These are phyloP conservation scores for Synaphobranchus kaupii DNA, from an alignment of 2,797 vertebrate genomes.

Conservation along the genomic window DNA sequence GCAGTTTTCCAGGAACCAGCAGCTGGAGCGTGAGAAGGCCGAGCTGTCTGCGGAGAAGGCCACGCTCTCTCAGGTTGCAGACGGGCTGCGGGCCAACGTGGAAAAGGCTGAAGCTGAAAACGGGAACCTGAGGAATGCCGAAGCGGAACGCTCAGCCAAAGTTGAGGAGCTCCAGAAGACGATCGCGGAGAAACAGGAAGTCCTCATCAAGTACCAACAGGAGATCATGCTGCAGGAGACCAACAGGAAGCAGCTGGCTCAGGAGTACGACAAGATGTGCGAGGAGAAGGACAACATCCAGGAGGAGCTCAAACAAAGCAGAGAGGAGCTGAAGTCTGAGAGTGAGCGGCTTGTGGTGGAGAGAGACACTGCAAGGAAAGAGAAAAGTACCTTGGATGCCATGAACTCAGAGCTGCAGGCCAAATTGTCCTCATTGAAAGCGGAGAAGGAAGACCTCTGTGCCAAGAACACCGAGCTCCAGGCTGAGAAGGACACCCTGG, in stretches of 20 bases:
- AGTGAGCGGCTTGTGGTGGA: conserved; percentile 59
- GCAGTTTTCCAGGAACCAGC: conserved; percentile 62
- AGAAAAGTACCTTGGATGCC: conserved; percentile 62
- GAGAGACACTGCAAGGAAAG: conserved; percentile 61
- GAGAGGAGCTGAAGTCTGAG: conserved; percentile 56
- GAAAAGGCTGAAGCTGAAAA: conserved; percentile 70
- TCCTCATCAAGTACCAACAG: conserved; percentile 61
- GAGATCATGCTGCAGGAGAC: conserved; percentile 63
- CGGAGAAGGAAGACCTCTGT: conserved; percentile 73
- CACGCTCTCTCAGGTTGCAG: conserved; percentile 66
- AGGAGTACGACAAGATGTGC: conserved; percentile 71
- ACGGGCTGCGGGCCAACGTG: conserved; percentile 63
- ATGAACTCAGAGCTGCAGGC: conserved; percentile 66
- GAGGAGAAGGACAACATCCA: conserved; percentile 59
- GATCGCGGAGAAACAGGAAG: conserved; percentile 57
- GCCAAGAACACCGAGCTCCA: conserved; percentile 64
- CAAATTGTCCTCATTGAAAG: conserved; percentile 61
- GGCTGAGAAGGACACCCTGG: conserved; percentile 56
- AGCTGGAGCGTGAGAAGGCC: conserved; percentile 64
- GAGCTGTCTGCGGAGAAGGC: conserved; percentile 61
- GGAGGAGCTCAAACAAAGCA: conserved; percentile 61
- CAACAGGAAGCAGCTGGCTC: conserved; percentile 65
- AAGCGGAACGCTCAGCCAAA: conserved; percentile 57
- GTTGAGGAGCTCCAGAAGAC: conserved; percentile 70
- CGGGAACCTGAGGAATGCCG: conserved; percentile 58